These are phyloP conservation scores for Alviniconcha marisindica DNA, from an alignment of 1,140 invertebrate species.

Conservation along the genomic window DNA sequence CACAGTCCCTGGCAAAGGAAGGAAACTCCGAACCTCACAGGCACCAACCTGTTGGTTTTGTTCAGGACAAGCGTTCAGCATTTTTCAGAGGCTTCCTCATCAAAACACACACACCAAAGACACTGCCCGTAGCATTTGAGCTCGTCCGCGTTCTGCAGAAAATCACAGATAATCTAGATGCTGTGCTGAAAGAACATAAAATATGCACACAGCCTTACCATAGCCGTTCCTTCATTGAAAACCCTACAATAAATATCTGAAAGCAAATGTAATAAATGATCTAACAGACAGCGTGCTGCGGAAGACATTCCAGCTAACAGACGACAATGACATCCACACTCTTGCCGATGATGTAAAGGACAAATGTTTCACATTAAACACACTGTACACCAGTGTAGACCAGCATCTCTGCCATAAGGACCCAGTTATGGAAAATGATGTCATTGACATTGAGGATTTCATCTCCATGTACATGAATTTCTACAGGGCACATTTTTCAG, in stretches of 20 bases:
- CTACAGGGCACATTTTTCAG: not conserved
- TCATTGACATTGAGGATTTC: not conserved
- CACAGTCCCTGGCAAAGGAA: too few relatives aligned
- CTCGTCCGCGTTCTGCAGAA: not conserved
- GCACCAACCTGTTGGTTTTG: too few relatives aligned
- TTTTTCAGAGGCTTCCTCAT: too few relatives aligned
- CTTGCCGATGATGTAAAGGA: not conserved
- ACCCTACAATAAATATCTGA: slow-evolving; percentile 23
- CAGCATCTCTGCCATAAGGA: not conserved
- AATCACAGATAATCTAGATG: not conserved
- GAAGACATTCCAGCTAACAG: not conserved
- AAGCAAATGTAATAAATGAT: not conserved
- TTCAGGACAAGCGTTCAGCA: too few relatives aligned
- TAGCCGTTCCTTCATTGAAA: slow-evolving; percentile 29
- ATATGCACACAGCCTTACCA: slow-evolving; percentile 27
- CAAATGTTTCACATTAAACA: not conserved
- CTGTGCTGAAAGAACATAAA: not conserved
- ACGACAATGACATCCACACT: not conserved
- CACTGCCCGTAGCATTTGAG: not conserved
- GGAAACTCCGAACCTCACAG: too few relatives aligned
- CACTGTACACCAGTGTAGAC: not conserved
- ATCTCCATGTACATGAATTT: not conserved
- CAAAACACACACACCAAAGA: too few relatives aligned
- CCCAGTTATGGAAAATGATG: not conserved
- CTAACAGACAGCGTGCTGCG: not conserved